Evolutionary conservation across 1,140 invertebrate genomes (phyloP).

Genomic region (Drosophila suzukii): DNA sequence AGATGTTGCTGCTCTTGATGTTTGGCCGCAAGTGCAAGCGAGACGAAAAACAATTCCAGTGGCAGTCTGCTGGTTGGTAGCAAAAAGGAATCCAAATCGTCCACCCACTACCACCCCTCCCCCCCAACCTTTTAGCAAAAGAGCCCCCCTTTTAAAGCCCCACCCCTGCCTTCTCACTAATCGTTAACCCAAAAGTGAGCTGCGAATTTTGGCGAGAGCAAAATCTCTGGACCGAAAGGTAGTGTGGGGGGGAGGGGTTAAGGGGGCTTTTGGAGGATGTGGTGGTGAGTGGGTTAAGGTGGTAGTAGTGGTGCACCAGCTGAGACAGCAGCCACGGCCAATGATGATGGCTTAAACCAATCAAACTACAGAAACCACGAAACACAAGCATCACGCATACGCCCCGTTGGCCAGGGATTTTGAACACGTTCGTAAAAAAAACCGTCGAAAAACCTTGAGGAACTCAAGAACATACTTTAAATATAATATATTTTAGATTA

Average conservation of each 20-base stretch:
- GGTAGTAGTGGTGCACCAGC: neutral
- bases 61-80: neutral
- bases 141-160: neutral
- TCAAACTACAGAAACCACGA: slow-evolving; percentile 15
- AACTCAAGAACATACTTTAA: neutral
- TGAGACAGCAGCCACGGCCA: neutral
- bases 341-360: slow-evolving; percentile 4
- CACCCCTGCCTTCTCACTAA: neutral
- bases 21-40: slow-evolving; percentile 37
- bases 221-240: slow-evolving; percentile 1
- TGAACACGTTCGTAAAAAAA: too few relatives aligned
- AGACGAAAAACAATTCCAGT: slow-evolving; percentile 37
- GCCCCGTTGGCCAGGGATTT: slow-evolving; percentile 5
- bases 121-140: too few relatives aligned
- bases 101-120: neutral
- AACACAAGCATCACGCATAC: slow-evolving; percentile 34
- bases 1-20: slow-evolving; percentile 14
- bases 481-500: too few relatives aligned
- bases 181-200: slow-evolving; percentile 25
- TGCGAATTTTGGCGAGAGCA: slow-evolving; percentile 4
- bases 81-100: slow-evolving; percentile 2
- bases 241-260: neutral
- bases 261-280: neutral
- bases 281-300: neutral
- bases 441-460: neutral